A percentile compares a stretch with the other conserved stretches of the same genome.
Conservation (phyloP, 1,140 invertebrate species). For the Coenobita brevimanus region DNA sequence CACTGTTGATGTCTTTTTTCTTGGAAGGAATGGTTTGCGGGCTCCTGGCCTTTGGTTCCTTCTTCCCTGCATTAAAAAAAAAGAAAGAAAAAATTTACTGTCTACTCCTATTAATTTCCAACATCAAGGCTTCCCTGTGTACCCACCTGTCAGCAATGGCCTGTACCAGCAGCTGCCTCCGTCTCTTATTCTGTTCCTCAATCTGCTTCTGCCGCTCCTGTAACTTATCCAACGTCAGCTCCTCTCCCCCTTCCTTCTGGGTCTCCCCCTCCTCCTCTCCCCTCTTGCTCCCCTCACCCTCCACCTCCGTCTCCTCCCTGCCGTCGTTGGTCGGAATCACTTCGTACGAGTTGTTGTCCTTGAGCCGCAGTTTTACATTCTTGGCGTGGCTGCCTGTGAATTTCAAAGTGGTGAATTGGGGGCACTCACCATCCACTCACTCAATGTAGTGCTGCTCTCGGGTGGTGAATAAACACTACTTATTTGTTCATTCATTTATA, state of each 20-base stretch:
- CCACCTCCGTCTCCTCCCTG: neutral
- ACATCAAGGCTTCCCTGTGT: neutral
- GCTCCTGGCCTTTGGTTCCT: too few species aligned
- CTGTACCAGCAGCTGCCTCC: conserved; percentile 81
- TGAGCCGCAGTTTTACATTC: conserved; percentile 45
- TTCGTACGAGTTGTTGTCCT: conserved; percentile 58
- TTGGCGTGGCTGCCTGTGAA: conserved; percentile 50
- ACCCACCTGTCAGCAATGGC: conserved; percentile 82
- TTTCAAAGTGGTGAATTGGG: too few species aligned
- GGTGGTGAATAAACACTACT: too few species aligned
- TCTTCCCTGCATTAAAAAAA: too few species aligned
- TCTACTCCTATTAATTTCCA: neutral
- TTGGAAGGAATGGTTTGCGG: too few species aligned
- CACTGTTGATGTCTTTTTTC: too few species aligned
- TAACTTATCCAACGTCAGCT: conserved; percentile 72
- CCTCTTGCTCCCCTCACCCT: conserved; percentile 13
- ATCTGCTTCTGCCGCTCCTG: conserved; percentile 82
- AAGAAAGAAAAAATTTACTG: neutral
- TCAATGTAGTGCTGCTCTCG: too few species aligned
- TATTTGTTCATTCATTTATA: too few species aligned
- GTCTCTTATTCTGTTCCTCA: conserved; percentile 84
- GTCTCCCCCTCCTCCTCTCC: conserved; percentile 4
- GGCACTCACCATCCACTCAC: too few species aligned
- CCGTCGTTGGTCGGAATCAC: conserved; percentile 27
- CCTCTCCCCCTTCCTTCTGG: conserved; percentile 19